phyloP scores from a whole-genome alignment of 2,113 vertebrate genomes.

The Engraulis encrasicolus region DNA sequence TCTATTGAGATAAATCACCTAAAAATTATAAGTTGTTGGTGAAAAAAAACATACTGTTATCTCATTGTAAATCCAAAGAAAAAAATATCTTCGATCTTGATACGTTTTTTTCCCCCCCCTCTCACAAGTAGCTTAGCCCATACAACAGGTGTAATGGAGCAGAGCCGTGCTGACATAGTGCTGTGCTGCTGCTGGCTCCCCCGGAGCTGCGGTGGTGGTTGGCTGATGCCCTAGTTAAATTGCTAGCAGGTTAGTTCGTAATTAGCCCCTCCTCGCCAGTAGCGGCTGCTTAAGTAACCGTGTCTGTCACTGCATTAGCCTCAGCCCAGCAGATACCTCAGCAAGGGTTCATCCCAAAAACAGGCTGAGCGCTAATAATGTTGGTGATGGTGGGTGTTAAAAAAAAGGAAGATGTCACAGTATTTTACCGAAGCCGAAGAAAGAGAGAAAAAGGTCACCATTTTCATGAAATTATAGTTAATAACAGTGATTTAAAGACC shows the following conservation, averaged over 20 bases:
- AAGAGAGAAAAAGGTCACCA: neutral
- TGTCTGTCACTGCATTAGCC: conserved; percentile 39
- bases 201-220: conserved; percentile 26
- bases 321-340: neutral
- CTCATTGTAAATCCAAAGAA: neutral
- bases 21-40: too few relatives aligned
- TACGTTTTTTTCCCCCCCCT: neutral
- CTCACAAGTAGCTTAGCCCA: neutral
- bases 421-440: conserved; percentile 17
- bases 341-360: neutral
- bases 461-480: conserved; percentile 21
- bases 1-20: too few relatives aligned
- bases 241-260: conserved; percentile 36
- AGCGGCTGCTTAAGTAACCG: conserved; percentile 47
- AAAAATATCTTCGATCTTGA: neutral
- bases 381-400: too few relatives aligned
- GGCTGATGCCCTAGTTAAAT: conserved; percentile 39
- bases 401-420: neutral
- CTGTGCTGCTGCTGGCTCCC: conserved; percentile 3
- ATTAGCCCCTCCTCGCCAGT: conserved; percentile 33
- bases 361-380: neutral
- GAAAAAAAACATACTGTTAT: too few relatives aligned
- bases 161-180: conserved; percentile 1
- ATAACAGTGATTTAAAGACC: conserved; percentile 10
- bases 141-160: neutral